phyloP scores from a whole-genome alignment of 2,888 invertebrate genomes.

The Monochamus alternatus region DNA sequence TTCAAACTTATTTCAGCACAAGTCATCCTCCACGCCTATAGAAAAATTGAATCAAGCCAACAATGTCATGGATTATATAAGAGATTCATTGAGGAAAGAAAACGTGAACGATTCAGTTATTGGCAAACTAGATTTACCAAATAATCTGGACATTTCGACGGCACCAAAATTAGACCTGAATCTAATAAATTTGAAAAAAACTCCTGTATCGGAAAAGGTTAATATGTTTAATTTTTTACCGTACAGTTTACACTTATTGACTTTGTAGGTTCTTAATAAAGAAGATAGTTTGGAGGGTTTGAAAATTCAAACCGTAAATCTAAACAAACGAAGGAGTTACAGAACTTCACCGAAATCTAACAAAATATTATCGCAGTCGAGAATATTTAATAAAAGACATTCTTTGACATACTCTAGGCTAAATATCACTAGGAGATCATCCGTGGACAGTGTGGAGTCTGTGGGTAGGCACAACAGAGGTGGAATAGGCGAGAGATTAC shows the following conservation, averaged over 20 bases:
- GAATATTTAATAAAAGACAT: slow-evolving; percentile 42
- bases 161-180: slow-evolving; percentile 34
- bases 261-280: slow-evolving; percentile 47
- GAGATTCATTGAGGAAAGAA: slow-evolving; percentile 37
- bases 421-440: slow-evolving; percentile 42
- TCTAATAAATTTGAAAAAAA: slow-evolving; percentile 36
- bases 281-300: slow-evolving; percentile 43
- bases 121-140: slow-evolving; percentile 23
- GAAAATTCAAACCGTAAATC: slow-evolving; percentile 41
- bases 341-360: slow-evolving; percentile 46
- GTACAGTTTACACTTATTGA: not conserved
- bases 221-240: slow-evolving; percentile 6
- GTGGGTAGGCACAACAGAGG: slow-evolving; percentile 23
- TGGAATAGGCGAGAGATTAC: slow-evolving; percentile 51
- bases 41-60: slow-evolving; percentile 41
- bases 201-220: slow-evolving; percentile 41
- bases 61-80: slow-evolving; percentile 36
- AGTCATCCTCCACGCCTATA: slow-evolving; percentile 63
- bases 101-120: slow-evolving; percentile 36
- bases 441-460: slow-evolving; percentile 34
- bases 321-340: slow-evolving; percentile 44
- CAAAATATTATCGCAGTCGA: slow-evolving; percentile 36
- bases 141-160: slow-evolving; percentile 24
- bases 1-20: slow-evolving; percentile 58
- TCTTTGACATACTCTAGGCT: slow-evolving; percentile 42